A percentile compares a stretch with the other conserved stretches of the same genome.
These are phyloP conservation scores for Diaprepes abbreviatus DNA, from an alignment of 2,888 invertebrate species.

Conservation along the genomic window DNA sequence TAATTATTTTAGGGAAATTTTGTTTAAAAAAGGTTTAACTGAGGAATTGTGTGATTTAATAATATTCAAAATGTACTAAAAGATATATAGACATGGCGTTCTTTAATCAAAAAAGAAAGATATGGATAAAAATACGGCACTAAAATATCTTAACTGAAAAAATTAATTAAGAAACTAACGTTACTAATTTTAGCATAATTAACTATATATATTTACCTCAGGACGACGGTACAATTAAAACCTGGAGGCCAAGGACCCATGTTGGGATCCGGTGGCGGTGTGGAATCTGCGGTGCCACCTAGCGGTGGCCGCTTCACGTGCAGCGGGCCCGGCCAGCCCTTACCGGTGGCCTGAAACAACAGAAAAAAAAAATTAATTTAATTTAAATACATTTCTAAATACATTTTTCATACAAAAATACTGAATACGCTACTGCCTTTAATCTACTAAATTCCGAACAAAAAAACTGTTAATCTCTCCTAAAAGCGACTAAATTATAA, in stretches of 20 bases:
- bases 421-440: neutral
- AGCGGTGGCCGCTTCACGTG: conserved; percentile 47
- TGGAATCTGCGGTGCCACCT: conserved; percentile 34
- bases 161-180: too few species aligned
- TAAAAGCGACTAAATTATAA: conserved; percentile 38
- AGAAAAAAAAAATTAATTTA: conserved; percentile 10
- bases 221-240: conserved; percentile 46
- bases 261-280: conserved; percentile 35
- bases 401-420: neutral
- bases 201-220: too few species aligned
- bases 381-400: too few species aligned
- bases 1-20: too few species aligned
- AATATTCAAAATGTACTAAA: too few species aligned
- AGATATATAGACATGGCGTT: too few species aligned
- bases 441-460: neutral
- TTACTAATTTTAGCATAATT: too few species aligned
- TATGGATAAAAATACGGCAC: too few species aligned
- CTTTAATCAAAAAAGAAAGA: too few species aligned
- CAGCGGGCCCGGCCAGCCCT: conserved; percentile 46
- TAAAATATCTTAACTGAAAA: too few species aligned
- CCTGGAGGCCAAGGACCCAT: conserved; percentile 47
- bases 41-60: too few species aligned
- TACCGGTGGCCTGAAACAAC: conserved; percentile 47
- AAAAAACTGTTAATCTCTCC: conserved; percentile 16
- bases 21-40: too few species aligned